Evolutionary conservation across 2,113 vertebrate species (phyloP), one percentile per base, ranked within the genome.

Genomic region (Mirza zaza): DNA sequence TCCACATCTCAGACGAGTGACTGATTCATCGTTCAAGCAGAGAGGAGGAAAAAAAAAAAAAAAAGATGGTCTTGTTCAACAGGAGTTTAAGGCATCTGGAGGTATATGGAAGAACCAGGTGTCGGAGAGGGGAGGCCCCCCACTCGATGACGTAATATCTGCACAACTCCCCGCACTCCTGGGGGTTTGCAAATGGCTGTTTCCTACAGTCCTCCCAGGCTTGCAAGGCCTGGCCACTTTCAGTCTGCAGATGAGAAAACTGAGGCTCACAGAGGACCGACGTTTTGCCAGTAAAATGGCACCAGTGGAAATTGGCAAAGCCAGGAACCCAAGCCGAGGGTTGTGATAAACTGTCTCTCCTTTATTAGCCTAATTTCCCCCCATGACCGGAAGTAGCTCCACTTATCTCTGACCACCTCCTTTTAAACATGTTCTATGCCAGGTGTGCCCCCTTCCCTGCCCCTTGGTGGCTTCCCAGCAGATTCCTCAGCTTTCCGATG

Each of bases 1-100:
- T 2, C 85, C 12, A 20, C 17, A 20, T 12, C 39, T 48, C 75
- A 45, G 68, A 39, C 5, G 10, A 87, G 23, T 20, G 17, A 29
- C 0, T 2, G 45, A 52, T 1, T 79, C 1, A 0, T 48, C 57
- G 27, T 36, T 15, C 25, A 45, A 4, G 15, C 1, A 25, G 34
- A 77, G 6, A 68, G 82, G 11, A 76, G 27, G 67, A 55, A 20
- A 67, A 48, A 48, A 48, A 48, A 48, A 48, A 48, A 48, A 48
- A 59, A 67, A 52, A 52, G 5, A 0, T 3, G 52, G 18, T 36
- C 82, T 45, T 36, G 2, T 14, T n/a, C 65, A 20, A 48, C 0
- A 84, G 77, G 65, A 39, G 17, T 27, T 27, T 8, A n/a, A 65
- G 10, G 52, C 36, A 12, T 34, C 36, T 25, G 0, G 32, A 34